phyloP scores from a whole-genome alignment of 2,113 vertebrate species.

The Ctenodactylus gundi region DNA sequence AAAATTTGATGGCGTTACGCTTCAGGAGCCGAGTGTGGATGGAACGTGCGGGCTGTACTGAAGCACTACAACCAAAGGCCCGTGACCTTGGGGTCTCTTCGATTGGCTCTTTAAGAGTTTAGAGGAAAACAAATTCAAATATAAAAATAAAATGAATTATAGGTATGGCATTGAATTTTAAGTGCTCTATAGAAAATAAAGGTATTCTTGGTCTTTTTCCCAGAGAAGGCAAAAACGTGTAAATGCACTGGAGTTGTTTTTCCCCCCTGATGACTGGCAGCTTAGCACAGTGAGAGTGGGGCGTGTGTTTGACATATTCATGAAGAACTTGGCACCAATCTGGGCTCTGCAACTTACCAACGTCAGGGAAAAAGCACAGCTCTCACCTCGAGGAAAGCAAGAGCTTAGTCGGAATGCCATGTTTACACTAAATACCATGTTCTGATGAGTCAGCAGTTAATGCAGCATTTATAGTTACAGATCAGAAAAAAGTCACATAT shows the following conservation, averaged over 20 bases:
- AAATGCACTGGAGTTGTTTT: too few species aligned
- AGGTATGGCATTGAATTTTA: background rate
- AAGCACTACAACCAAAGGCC: background rate
- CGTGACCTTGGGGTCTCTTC: background rate
- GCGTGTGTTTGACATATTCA: background rate
- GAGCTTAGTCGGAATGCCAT: too few species aligned
- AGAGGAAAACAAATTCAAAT: background rate
- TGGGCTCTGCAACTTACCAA: background rate
- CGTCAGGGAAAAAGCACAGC: too few species aligned
- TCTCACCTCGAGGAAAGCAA: too few species aligned
- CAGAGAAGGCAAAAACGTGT: background rate
- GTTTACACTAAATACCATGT: too few species aligned
- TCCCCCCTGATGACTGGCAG: background rate
- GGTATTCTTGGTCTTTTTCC: background rate
- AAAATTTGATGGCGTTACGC: conserved; percentile 65
- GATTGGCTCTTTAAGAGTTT: background rate
- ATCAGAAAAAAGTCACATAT: too few species aligned
- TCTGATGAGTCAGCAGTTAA: too few species aligned
- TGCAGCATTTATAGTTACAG: too few species aligned
- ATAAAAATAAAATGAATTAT: background rate
- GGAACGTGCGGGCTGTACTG: background rate
- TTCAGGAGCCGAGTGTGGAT: background rate
- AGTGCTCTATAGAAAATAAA: background rate
- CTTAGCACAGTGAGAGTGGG: background rate
- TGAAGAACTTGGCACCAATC: background rate